These are phyloP conservation scores for Strigops habroptila DNA, from an alignment of 2,113 vertebrate species.

Conservation along the genomic window DNA sequence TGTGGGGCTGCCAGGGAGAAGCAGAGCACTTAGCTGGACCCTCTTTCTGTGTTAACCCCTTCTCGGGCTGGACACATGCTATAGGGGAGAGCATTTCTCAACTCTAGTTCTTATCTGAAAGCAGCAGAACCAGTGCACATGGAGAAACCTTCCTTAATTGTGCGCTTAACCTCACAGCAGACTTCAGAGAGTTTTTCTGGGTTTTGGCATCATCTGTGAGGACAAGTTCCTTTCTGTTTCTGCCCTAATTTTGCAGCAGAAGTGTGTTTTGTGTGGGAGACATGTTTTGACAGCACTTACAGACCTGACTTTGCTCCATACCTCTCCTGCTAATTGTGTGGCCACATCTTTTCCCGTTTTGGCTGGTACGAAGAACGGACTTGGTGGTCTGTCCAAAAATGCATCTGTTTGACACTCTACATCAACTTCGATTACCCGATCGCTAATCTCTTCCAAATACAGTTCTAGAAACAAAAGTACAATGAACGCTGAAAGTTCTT, in stretches of 20 bases:
- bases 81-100: background rate
- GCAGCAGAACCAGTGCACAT: background rate
- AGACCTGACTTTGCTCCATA: constrained; percentile 43
- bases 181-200: background rate
- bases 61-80: background rate
- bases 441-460: constrained; percentile 90
- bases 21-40: background rate
- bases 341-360: constrained; percentile 87
- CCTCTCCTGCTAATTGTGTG: constrained; percentile 93
- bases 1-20: background rate
- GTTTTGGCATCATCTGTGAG: background rate
- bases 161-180: background rate
- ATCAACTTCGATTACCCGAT: constrained; percentile 73
- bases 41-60: background rate
- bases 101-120: background rate
- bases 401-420: constrained; percentile 90
- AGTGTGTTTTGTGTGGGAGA: background rate
- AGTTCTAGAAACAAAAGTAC: constrained; percentile 76
- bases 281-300: background rate
- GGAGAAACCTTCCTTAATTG: background rate
- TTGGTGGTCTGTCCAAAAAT: constrained; percentile 87
- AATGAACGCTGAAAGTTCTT: background rate
- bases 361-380: constrained; percentile 89
- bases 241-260: background rate
- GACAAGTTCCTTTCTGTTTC: background rate